Evolutionary conservation across 2,888 invertebrate genomes (phyloP).

Genomic region (Margaritifera margaritifera): DNA sequence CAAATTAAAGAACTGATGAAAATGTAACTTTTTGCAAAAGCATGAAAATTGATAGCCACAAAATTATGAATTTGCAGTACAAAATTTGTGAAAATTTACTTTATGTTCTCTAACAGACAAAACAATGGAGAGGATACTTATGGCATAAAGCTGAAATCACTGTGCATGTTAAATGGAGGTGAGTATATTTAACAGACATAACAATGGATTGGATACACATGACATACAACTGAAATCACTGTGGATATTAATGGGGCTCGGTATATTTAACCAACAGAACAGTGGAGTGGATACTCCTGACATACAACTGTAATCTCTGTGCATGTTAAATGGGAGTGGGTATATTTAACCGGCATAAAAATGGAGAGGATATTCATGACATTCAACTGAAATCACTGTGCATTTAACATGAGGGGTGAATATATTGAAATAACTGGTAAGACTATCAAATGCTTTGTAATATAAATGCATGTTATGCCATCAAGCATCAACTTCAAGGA

Average conservation of each 20-base stretch:
- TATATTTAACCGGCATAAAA: too few species aligned
- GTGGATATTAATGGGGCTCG: conserved; percentile 64
- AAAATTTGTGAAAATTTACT: not conserved
- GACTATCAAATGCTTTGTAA: too few species aligned
- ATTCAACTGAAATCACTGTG: too few species aligned
- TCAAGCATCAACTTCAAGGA: too few species aligned
- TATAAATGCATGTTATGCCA: too few species aligned
- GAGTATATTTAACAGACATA: conserved; percentile 31
- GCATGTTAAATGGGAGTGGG: conserved; percentile 65
- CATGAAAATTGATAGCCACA: too few species aligned
- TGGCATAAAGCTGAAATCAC: conserved; percentile 28
- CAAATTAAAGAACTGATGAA: too few species aligned
- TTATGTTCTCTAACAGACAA: conserved; percentile 26
- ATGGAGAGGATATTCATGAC: too few species aligned
- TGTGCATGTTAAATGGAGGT: conserved; percentile 66
- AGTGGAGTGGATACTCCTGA: conserved; percentile 15
- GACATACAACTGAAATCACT: conserved; percentile 33
- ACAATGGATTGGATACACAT: conserved; percentile 21
- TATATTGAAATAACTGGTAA: too few species aligned
- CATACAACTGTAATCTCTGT: conserved; percentile 37
- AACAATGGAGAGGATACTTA: conserved; percentile 20
- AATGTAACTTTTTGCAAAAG: too few species aligned
- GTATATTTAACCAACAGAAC: conserved; percentile 31
- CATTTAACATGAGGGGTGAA: too few species aligned
- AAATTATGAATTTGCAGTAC: not conserved